These are phyloP conservation scores for Mimachlamys varia DNA, from an alignment of 2,888 invertebrate species.

Conservation along the genomic window DNA sequence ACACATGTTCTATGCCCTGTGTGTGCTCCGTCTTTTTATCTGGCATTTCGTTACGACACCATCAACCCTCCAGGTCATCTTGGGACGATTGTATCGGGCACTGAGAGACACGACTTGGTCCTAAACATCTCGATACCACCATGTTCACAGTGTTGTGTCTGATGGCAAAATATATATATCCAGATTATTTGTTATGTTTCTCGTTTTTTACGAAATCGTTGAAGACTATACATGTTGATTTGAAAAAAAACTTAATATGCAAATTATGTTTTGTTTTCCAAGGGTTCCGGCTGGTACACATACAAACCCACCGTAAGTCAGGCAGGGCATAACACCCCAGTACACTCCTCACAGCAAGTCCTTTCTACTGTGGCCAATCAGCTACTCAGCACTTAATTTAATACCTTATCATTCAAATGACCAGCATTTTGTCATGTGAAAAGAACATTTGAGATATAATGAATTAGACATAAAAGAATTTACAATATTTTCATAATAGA, in stretches of 20 bases:
- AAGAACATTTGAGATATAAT: neutral
- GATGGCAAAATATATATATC: neutral
- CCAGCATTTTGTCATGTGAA: neutral
- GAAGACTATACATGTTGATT: neutral
- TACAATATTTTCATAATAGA: neutral
- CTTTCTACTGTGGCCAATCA: neutral
- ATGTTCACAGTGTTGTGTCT: slow-evolving; percentile 12
- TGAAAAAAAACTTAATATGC: neutral
- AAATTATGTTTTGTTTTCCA: slow-evolving; percentile 38
- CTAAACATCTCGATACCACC: neutral
- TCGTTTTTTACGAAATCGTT: neutral
- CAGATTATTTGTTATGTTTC: neutral
- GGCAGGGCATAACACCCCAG: neutral
- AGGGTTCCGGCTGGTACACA: slow-evolving; percentile 53
- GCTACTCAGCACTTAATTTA: neutral
- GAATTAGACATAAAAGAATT: neutral
- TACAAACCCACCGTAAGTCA: slow-evolving; percentile 51
- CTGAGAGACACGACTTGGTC: neutral
- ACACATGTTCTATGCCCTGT: neutral
- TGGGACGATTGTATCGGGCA: neutral
- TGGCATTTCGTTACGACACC: neutral
- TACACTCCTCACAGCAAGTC: neutral
- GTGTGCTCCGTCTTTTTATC: neutral
- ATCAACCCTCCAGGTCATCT: neutral
- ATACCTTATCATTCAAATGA: neutral